Evolutionary conservation across 2,888 invertebrate genomes (phyloP), one percentile per base, ranked within the genome.

Genomic region (Pyrrhosoma nymphula): DNA sequence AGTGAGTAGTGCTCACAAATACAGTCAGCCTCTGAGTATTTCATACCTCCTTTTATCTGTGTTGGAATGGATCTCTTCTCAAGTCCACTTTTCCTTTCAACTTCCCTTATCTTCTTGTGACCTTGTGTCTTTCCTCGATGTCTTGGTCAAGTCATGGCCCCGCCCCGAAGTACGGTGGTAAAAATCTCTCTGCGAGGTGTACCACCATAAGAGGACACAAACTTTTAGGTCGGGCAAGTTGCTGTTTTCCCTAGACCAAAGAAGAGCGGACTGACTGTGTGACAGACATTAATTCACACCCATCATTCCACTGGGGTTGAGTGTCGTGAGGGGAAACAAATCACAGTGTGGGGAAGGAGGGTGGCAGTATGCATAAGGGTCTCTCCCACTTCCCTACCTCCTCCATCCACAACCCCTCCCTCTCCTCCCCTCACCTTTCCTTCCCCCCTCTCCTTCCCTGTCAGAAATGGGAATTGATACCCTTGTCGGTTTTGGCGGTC

Each of bases 221-320:
- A 39, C 47, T 47, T 93, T 93, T 93, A 69, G 35, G 93, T 69
- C 39, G 2, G 82, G 35, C 82, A 82, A 35, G 35, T 82, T 69
- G n/a, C 69, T 93, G 93, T 93, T 93, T 93, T 93, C 69, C 47
- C 93, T 93, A 39, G 69, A 39, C 93, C 69, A 47, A 93, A 69
- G 63, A 35, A 93, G 93, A 69, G 69, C 63, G 55, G 93, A 93
- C 93, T 93, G 93, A 93, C 93, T 93, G 55, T 55, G 93, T 93
- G 93, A 93, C 93, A 93, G 69, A 69, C 93, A 93, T 93, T 93
- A 93, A 93, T 93, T 93, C 93, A 93, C 93, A 93, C 93, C 93
- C 93, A 93, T 93, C 93, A 91, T 91, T 63, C 91, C 39, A 35
- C 16, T 39, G n/a, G 93, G n/a, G 93, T 75, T 55, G 89, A 89